Conservation (phyloP, 2,797 vertebrate genomes). For the Chrysolophus pictus region DNA sequence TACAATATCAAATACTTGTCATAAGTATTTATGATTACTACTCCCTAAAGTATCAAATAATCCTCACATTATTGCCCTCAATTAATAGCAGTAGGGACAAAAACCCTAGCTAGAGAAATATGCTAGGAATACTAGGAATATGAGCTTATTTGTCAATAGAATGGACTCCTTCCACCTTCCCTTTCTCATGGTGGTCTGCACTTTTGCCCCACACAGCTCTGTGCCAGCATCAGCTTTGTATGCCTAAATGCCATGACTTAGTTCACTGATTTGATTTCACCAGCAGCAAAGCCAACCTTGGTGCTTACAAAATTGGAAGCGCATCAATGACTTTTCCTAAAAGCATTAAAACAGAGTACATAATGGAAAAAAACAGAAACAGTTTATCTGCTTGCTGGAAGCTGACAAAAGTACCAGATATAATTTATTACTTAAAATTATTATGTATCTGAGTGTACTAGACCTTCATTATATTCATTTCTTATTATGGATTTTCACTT, state of each 20-base stretch:
- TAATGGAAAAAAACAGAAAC: neutral
- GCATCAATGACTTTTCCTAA: neutral
- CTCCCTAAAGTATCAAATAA: neutral
- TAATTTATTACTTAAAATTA: neutral
- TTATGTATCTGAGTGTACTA: neutral
- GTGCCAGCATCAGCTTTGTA: neutral
- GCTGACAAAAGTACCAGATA: neutral
- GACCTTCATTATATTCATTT: neutral
- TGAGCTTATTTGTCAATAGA: neutral
- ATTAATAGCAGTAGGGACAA: neutral
- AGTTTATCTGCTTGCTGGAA: neutral
- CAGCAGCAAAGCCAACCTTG: neutral
- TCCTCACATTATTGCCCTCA: neutral
- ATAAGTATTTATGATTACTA: neutral
- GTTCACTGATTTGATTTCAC: neutral
- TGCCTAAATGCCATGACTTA: neutral
- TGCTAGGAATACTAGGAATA: neutral
- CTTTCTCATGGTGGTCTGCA: neutral
- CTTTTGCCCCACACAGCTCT: neutral
- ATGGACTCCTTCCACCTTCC: neutral
- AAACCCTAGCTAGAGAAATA: neutral
- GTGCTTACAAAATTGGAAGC: neutral
- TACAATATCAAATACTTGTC: neutral
- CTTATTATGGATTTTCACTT: neutral
- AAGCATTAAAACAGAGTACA: neutral